A percentile compares a stretch with the other conserved stretches of the same genome.
These are phyloP conservation scores for Leptinotarsa texana DNA, from an alignment of 1,140 invertebrate species.

Conservation along the genomic window DNA sequence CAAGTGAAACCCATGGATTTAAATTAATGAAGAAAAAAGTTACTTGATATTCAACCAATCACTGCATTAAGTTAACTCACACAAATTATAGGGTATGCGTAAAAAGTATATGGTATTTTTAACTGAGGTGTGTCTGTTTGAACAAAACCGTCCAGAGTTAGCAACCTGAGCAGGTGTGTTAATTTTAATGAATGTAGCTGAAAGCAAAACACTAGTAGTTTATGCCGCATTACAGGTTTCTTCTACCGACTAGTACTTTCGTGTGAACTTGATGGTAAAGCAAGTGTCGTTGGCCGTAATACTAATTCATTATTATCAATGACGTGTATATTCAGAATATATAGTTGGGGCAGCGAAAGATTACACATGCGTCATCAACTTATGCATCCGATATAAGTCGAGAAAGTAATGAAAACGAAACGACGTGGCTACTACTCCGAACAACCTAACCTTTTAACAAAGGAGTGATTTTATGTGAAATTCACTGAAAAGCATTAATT, in stretches of 20 bases:
- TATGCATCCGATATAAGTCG: too few species aligned
- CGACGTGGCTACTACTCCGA: too few species aligned
- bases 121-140: constrained; percentile 21
- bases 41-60: too few species aligned
- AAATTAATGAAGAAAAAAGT: too few species aligned
- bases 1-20: too few species aligned
- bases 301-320: not conserved
- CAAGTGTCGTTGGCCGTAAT: not conserved
- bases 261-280: not conserved
- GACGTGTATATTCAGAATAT: too few species aligned
- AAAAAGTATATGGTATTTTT: constrained; percentile 19
- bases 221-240: constrained; percentile 1
- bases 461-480: too few species aligned
- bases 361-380: too few species aligned
- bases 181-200: not conserved
- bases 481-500: too few species aligned
- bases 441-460: too few species aligned
- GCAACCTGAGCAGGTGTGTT: not conserved
- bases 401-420: too few species aligned
- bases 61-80: not conserved
- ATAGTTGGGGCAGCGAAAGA: too few species aligned
- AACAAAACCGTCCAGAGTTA: constrained; percentile 9
- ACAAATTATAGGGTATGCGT: constrained; percentile 6
- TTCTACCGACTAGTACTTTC: not conserved
- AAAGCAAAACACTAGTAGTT: not conserved